Evolutionary conservation across 35 echinoderm and acorn worm species (phyloP), one percentile per base, ranked within the genome.

Genomic region (Diadema setosum): DNA sequence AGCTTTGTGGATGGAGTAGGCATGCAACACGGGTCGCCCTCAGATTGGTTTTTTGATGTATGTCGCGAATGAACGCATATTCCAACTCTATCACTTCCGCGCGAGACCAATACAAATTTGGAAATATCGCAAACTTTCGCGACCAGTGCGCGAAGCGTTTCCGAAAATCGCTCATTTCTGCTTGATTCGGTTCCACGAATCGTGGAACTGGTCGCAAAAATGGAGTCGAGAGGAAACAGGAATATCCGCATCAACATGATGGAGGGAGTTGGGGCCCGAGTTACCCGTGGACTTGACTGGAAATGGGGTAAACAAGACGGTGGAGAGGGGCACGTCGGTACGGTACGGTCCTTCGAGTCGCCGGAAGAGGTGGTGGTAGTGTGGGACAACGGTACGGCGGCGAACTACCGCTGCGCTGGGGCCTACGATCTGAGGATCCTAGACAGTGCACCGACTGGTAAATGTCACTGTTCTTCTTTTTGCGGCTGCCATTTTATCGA

Each of bases 221-320:
- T 78, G 73, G 73, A 78, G 59, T 81, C 81, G 16, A 82, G 75
- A 24, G 49, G 88, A 5, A 90, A 90, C 80, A 87, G 61, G 23
- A 87, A 87, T n/a, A 81, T 90, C 21, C 36, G 88, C 39, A 82
- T 94, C 64, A 94, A 98, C 60, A 98, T 98, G 82, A 88, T 99
- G 87, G 96, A 99, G 65, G 96, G 96, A 26, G 96, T 99, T 61
- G 96, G 96, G 44, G 93, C 96, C 16, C 88, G 93, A 69, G 96
- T 99, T 86, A 90, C 91, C 30, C 89, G 96, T 61, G 96, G 96
- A 20, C 96, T 93, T 12, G 96, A 99, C 82, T 99, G 96, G 96
- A 99, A 99, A 78, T 99, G 96, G 96, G 96, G 96, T 20, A 99
- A 99, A 86, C 96, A 99, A 87, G 96, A 99, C 89, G 96, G 96